Evolutionary conservation across 2,797 vertebrate species (phyloP), one percentile per base, ranked within the genome.

Genomic region (Apogon talboti): DNA sequence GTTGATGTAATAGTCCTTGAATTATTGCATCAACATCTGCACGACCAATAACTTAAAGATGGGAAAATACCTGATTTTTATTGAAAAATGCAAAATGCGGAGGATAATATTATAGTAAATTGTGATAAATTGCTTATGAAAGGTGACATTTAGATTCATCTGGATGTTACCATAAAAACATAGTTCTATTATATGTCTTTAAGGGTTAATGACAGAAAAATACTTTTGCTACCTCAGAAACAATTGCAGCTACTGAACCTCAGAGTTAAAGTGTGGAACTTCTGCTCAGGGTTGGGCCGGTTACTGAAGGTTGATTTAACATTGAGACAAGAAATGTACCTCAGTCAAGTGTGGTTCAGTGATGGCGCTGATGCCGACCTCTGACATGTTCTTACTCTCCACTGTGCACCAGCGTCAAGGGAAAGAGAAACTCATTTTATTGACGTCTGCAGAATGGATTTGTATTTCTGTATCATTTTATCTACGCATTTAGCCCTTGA

Each of bases 311-410:
- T 51, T 76, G 62, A 64, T 42, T 74, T 71, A 56, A 64, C 61
- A 50, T 21, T 7, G 35, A 74, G 48, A 73, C 19, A 28, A 48
- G 45, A 57, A 81, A 71, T 46, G 71, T 60, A 35, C 28, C 15
- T 77, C 43, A 47, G 59, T 82, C 66, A 48, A 63, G 72, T 82
- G 40, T 66, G 76, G 82, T 87, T 85, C 76, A 86, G 55, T 51
- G 78, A 68, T 13, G 18, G 63, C 50, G 51, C 71, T 69, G 64
- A 53, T 76, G 74, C 67, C 62, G 75, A 84, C 64, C 66, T 69
- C 51, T 83, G 68, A 24, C 10, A 9, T 76, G 69, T 68, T 81
- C 59, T 64, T 79, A 77, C 56, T 84, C 83, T 77, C 80, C 37
- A 73, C 51, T 7, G 76, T 74, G 51, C 76, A 71, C 79, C 65